Base-by-base conservation (phyloP, 1,140 invertebrate species). In the Sycophaga agraensis region DNA sequence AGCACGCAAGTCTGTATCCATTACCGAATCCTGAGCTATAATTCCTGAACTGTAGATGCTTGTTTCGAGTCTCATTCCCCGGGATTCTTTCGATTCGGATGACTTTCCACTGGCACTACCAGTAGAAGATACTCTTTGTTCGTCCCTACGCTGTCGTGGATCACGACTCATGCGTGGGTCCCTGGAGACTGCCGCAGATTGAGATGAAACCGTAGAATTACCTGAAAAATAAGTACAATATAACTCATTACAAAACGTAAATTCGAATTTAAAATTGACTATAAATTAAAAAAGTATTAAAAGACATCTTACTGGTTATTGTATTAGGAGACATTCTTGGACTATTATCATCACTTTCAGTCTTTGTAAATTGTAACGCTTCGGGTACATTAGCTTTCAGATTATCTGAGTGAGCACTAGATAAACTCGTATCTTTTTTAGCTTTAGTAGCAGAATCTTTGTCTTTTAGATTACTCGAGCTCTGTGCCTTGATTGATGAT, bases 401-500 rank as follows among this genome's bases (percentile, higher is more conserved):
- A 17, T 31, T 17, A 11, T 54, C 67, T 53, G 56, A 2, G 49
- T 3, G 11, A 35, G 45, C 42, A 22, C 16, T 48, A 7, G 53
- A 22, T 21, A 55, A 1, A 59, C 42, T 39, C 9, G 17, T 1
- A n/a, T 66, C 12, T 53, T 35, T 35, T 45, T 22, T 37, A 26
- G 3, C n/a, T 46, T 48, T 58, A 40, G 46, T 0, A 40, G 24
- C 1, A 0, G 48, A 24, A 9, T 66, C 48, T 26, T 53, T 57
- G 49, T 65, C 35, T 53, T 69, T 48, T 3, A 17, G n/a, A 40
- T 19, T 50, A 21, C 45, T 55, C 2, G 46, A 48, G 45, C 71
- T 73, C 57, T 84, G 84, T 59, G 83, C 85, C 68, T 86, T 86
- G 63, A 88, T 83, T 1, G 83, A 83, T 16, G 85, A 85, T 43